Base-by-base conservation (phyloP, 2,888 invertebrate species). In the Dynastes maya region DNA sequence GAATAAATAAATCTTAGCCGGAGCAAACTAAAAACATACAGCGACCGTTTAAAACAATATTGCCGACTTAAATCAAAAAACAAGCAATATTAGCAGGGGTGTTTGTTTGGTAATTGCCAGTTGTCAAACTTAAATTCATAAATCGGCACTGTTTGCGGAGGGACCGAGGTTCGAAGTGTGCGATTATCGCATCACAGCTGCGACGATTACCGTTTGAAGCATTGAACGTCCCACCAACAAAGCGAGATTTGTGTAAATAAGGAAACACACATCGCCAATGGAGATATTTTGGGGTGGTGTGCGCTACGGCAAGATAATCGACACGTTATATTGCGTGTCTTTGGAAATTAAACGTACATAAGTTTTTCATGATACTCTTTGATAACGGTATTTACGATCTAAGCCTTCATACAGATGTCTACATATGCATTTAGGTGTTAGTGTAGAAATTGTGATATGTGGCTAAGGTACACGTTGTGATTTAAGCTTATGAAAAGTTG, bases 311-410 rank as follows among this genome's bases (percentile, higher is more conserved):
- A 45, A 61, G 72, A 74, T 74, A 74, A 74, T 74, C 72, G 49
- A 45, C 72, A 74, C 72, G 72, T 74, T 45, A 74, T 32, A 63
- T 74, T 61, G 72, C 72, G 72, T 74, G 72, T 63, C 45, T 74
- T 74, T 74, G 27, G 61, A 74, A 74, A 74, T 74, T 74, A 74
- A 68, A 61, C 61, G 45, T 61, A 74, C 72, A 74, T 63, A 58
- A 61, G 72, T 74, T 74, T 72, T 74, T 58, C 72, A 74, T 45
- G 61, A 63, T 63, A 61, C 16, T 3, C 27, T 37, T 53, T 74
- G 72, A 74, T 74, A 74, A 74, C 58, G 61, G 45, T 61, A 74
- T 74, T 74, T 61, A 45, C 55, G 61, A 29, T 61, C 58, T 49
- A 61, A 72, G 40, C 58, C 9, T 49, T 61, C 65, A 8, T 45